Conservation (phyloP, 2,113 vertebrate species). For the Gasterosteus aculeatus region DNA sequence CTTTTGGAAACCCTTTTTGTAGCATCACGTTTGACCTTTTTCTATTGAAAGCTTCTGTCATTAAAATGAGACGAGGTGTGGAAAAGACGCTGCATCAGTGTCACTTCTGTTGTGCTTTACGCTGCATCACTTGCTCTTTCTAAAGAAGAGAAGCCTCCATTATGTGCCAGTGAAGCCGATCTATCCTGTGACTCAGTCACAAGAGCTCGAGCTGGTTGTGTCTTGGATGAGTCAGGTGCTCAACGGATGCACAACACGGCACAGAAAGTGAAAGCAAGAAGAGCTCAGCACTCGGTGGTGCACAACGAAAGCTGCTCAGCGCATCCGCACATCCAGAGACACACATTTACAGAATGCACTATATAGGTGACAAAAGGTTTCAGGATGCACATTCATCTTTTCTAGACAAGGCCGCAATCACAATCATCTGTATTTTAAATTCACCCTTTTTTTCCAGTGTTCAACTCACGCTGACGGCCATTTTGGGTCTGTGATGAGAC, state of each 20-base stretch:
- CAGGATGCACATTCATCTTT: neutral
- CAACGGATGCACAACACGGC: accelerated
- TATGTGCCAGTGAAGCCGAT: constrained; percentile 14
- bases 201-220: neutral
- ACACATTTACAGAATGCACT: neutral
- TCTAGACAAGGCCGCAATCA: too few species aligned
- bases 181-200: constrained; percentile 21
- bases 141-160: neutral
- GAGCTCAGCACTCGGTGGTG: neutral
- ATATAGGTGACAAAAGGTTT: neutral
- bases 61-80: neutral
- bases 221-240: constrained; percentile 23
- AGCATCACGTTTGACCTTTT: neutral
- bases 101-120: constrained; percentile 12
- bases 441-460: too few species aligned
- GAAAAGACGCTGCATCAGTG: neutral
- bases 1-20: neutral
- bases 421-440: accelerated
- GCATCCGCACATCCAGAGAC: accelerated
- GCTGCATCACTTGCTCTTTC: constrained; percentile 9
- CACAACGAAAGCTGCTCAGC: neutral
- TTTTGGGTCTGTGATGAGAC: neutral
- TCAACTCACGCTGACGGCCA: neutral
- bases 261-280: constrained; percentile 63
- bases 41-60: neutral